Evolutionary conservation across 2,888 invertebrate genomes (phyloP), one percentile per base, ranked within the genome.

Genomic region (Rotaria magnacalcarata): DNA sequence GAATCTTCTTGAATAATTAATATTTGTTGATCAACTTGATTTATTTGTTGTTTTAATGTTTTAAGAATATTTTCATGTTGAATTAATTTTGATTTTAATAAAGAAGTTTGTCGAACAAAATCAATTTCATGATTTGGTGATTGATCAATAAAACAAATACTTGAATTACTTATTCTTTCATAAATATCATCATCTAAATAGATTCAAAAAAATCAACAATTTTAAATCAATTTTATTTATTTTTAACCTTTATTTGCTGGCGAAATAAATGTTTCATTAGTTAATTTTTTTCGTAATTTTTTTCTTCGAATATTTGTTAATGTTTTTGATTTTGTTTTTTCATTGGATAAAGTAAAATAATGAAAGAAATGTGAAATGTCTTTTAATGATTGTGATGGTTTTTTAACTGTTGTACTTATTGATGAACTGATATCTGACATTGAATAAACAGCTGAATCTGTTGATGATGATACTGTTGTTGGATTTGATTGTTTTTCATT

Each of bases 341-440:
- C 67, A 67, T 67, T 67, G 19, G 34, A 67, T 67, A 67, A 67
- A 4, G 34, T 67, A 27, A 67, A 67, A 41, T 67, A 67, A 34
- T 67, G 67, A 67, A 67, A 67, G 16, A 67, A 27, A 67, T 67
- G 67, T 67, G 67, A 67, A 67, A 67, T 67, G 34, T 67, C 67
- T 67, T 27, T 14, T 34, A 67, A 34, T 19, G 67, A 67, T 67
- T 67, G 67, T 19, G 67, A 67, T 67, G 67, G 67, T 67, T 67
- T 67, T 19, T 67, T 67, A 34, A 27, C 19, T 67, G 67, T 67
- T 27, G 67, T 34, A 47, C 14, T 80, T n/a, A 47, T 47, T 80
- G 80, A 47, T 80, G 80, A 80, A 47, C 43, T 80, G 47, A 80
- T 80, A 80, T 47, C 80, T 80, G 43, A 80, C 80, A 80, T 80